phyloP scores from a whole-genome alignment of 2,888 invertebrate genomes.

The Strigamia maritima region DNA sequence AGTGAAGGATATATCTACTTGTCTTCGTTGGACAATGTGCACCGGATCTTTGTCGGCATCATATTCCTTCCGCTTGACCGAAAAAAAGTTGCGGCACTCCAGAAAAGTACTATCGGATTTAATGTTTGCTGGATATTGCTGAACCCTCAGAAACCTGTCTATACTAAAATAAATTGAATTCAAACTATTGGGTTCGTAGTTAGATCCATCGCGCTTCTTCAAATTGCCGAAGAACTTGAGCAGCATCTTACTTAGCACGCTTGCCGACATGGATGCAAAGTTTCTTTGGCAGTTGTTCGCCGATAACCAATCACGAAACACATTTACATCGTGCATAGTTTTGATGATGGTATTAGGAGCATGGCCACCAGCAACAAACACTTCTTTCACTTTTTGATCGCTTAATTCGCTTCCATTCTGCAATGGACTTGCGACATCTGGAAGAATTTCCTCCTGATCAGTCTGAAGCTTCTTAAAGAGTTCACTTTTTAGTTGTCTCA shows the following conservation, averaged over 20 bases:
- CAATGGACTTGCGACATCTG: no score
- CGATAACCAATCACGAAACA: conserved; percentile 20
- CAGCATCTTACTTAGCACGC: background rate
- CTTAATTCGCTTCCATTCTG: no score
- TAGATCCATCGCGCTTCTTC: conserved; percentile 34
- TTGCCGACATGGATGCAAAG: background rate
- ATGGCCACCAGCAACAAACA: conserved; percentile 28
- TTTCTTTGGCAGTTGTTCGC: background rate
- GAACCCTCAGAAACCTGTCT: conserved; percentile 21
- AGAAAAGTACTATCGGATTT: conserved; percentile 9
- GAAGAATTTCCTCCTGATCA: no score
- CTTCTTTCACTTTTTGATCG: conserved; percentile 2
- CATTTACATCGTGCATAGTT: conserved; percentile 35
- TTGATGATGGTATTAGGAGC: conserved; percentile 36
- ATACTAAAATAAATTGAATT: conserved; percentile 33
- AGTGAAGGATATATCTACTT: conserved; percentile 23
- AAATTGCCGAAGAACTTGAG: conserved; percentile 26
- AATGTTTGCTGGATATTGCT: conserved; percentile 21
- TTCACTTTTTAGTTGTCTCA: background rate
- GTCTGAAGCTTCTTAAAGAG: no score
- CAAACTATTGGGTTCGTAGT: conserved; percentile 36
- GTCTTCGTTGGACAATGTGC: background rate
- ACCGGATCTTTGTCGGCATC: conserved; percentile 33
- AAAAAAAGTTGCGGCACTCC: conserved; percentile 29
- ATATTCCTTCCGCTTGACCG: background rate